Evolutionary conservation across 2,113 vertebrate genomes (phyloP), one percentile per base, ranked within the genome.

Genomic region (human): DNA sequence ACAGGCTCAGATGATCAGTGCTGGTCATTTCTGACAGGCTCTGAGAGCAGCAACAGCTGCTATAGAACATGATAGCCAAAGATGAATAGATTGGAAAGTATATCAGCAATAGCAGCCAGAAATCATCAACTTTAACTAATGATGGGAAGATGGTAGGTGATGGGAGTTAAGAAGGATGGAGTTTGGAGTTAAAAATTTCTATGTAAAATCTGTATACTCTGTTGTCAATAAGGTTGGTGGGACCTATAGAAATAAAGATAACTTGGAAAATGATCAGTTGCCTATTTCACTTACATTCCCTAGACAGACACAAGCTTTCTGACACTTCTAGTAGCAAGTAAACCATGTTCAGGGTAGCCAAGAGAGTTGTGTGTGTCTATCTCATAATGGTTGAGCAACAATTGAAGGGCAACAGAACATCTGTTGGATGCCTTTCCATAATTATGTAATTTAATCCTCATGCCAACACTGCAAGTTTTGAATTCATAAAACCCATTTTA

Each of bases 401-500:
- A 1, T 14, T 14, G 23, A 84, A 92, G 14, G 45, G 32, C 22
- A n/a, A 89, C 59, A 68, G 30, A 94, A 35, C 27, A 61, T 55
- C 38, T 52, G 1, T 59, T 79, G 59, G 32, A n/a, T 68, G 61
- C 7, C 52, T 93, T 84, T 89, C 23, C 57, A 35, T 88, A 55
- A 93, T 50, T 30, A 61, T 35, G 10, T 84, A 85, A 55, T 76
- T 92, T 50, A 50, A 57, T 64, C 30, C 10, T 94, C 30, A 35
- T 16, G 52, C n/a, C 66, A 94, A 55, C 27, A 50, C 9, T 59
- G 72, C 70, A 85, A 45, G n/a, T 82, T 52, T 23, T 68, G 11
- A 73, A 45, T 89, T 94, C 57, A 68, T 20, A 22, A 97, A 94
- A 81, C 64, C 66, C 57, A 92, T 57, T 89, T 86, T 89, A 78